These are phyloP conservation scores for Sminthopsis crassicaudata DNA, from an alignment of 2,113 vertebrate species.

Conservation along the genomic window DNA sequence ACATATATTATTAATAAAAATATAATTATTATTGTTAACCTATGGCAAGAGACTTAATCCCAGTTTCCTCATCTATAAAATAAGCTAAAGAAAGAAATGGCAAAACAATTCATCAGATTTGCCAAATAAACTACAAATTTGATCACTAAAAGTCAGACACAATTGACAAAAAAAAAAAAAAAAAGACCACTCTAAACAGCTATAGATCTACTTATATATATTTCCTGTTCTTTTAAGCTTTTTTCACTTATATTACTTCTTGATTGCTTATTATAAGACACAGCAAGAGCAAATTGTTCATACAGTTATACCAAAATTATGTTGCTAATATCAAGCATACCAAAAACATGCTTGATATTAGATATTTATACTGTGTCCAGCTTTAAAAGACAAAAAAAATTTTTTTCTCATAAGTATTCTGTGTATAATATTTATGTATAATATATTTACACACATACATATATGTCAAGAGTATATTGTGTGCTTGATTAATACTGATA, in stretches of 20 bases:
- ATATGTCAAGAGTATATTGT: not conserved
- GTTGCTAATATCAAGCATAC: too few relatives aligned
- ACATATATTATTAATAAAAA: too few relatives aligned
- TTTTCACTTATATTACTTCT: not conserved
- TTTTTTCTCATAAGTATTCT: not conserved
- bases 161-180: not conserved
- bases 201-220: not conserved
- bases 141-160: not conserved
- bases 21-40: too few relatives aligned
- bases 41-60: not conserved
- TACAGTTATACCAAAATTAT: not conserved
- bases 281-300: not conserved
- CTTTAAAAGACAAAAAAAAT: conserved; percentile 48
- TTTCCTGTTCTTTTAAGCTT: not conserved
- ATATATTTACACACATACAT: not conserved
- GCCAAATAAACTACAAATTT: not conserved
- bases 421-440: conserved; percentile 24
- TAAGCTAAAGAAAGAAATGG: not conserved
- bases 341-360: conserved; percentile 40
- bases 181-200: not conserved
- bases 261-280: not conserved
- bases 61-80: not conserved
- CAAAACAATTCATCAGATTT: not conserved
- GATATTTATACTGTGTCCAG: not conserved
- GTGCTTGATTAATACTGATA: conserved; percentile 46